Evolutionary conservation across 2,888 invertebrate species (phyloP).

Genomic region (Dryadula phaetusa): DNA sequence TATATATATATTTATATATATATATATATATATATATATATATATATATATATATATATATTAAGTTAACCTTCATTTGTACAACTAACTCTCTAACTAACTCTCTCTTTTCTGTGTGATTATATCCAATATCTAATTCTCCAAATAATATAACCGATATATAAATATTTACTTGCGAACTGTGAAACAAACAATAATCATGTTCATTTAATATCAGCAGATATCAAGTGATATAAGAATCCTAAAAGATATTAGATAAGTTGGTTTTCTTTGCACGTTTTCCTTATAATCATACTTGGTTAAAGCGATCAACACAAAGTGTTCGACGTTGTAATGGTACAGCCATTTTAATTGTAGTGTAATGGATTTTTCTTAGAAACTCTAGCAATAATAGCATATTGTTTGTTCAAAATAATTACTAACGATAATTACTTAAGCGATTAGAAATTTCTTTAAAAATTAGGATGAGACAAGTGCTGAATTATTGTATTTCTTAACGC

Average conservation of each 20-base stretch:
- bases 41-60: background rate
- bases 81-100: no score
- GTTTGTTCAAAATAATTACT: background rate
- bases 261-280: slow-evolving; percentile 30
- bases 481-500: no score
- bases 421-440: no score
- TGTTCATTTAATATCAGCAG: background rate
- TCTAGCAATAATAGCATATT: background rate
- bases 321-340: background rate
- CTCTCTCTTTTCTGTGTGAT: no score
- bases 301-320: background rate
- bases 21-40: no score
- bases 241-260: background rate
- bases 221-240: background rate
- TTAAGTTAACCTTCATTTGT: no score
- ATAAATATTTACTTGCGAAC: background rate
- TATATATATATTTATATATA: no score
- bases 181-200: background rate
- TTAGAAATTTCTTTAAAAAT: no score
- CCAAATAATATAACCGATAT: no score
- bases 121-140: no score
- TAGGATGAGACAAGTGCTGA: no score
- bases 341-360: background rate
- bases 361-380: background rate
- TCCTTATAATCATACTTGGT: slow-evolving; percentile 21